Percentiles rank a stretch among this genome's conserved stretches.
Evolutionary conservation across 2,113 vertebrate genomes (phyloP).

Genomic region (Cephalopholis sonnerati): DNA sequence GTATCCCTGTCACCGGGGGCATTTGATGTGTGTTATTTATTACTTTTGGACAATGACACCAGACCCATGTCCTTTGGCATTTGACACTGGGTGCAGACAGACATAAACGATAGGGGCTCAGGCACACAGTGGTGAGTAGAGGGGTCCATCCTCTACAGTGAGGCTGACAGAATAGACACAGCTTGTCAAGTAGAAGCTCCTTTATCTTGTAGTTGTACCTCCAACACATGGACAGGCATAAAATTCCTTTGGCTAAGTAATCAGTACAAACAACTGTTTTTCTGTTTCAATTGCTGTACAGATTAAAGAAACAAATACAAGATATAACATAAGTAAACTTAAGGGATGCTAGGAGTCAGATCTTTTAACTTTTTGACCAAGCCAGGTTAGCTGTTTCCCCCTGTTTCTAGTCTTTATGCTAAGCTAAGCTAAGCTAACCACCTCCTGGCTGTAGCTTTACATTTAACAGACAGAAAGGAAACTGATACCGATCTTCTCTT

Average conservation of each 20-base stretch:
- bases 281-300: neutral
- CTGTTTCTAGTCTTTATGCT: neutral
- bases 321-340: neutral
- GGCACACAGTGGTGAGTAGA: neutral
- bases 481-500: neutral
- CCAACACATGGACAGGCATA: neutral
- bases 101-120: constrained; percentile 24
- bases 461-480: neutral
- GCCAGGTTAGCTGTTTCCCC: neutral
- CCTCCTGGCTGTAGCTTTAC: neutral
- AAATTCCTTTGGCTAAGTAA: neutral
- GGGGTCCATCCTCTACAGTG: neutral
- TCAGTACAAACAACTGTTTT: neutral
- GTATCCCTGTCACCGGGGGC: constrained; percentile 65
- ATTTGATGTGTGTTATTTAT: constrained; percentile 77
- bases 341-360: neutral
- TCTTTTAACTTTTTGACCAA: neutral
- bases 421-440: neutral
- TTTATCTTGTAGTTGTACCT: neutral
- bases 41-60: constrained; percentile 70
- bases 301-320: neutral
- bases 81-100: constrained; percentile 60
- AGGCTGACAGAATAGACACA: neutral
- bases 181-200: constrained; percentile 2
- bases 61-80: constrained; percentile 72